Evolutionary conservation across 2,888 invertebrate genomes (phyloP).

Genomic region (Platypus cylindrus): DNA sequence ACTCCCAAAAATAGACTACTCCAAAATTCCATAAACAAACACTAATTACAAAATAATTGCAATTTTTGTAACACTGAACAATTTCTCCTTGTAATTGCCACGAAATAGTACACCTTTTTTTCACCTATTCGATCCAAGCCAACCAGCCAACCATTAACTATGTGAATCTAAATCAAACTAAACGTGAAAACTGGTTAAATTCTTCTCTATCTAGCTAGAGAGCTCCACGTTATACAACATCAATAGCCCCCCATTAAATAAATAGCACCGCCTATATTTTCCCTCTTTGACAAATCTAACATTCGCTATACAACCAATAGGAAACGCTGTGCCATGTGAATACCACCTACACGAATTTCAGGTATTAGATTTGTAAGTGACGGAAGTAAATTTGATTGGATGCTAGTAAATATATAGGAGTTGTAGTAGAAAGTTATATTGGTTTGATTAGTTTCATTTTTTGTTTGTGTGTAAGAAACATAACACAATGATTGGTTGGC

Average conservation of each 20-base stretch:
- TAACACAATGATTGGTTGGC: too few species aligned
- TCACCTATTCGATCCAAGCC: constrained; percentile 4
- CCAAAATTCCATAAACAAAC: neutral
- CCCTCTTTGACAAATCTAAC: constrained; percentile 22
- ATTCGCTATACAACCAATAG: constrained; percentile 23
- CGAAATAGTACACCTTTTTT: neutral
- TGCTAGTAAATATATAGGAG: too few species aligned
- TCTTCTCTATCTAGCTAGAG: constrained; percentile 15
- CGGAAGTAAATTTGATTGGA: constrained; percentile 11
- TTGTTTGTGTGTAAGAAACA: too few species aligned
- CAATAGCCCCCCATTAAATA: constrained; percentile 17
- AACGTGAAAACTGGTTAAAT: too few species aligned
- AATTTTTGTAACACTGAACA: neutral
- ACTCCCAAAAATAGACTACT: too few species aligned
- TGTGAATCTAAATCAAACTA: constrained; percentile 26
- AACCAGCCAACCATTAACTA: constrained; percentile 22
- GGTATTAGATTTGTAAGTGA: constrained; percentile 12
- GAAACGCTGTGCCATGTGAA: constrained; percentile 8
- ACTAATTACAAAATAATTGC: neutral
- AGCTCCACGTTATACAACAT: constrained; percentile 6
- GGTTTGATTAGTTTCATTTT: too few species aligned
- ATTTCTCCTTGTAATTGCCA: neutral
- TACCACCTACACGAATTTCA: constrained; percentile 17
- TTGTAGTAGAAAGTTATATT: too few species aligned
- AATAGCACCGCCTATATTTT: constrained; percentile 23